These are phyloP conservation scores for Synergus itoensis DNA, from an alignment of 2,888 invertebrate genomes.

Conservation along the genomic window DNA sequence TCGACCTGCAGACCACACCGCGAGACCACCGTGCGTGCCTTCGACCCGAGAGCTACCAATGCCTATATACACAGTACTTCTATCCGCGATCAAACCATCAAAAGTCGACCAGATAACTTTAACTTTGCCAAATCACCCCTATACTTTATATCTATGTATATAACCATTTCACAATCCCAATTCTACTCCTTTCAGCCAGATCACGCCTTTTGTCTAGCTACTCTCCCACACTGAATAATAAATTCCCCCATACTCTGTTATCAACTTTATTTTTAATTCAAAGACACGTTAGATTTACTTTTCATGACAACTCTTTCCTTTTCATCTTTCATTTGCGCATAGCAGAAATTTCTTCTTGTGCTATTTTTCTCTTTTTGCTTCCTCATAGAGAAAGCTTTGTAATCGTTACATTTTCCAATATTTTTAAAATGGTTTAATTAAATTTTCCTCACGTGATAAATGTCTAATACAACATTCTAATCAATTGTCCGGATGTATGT, in stretches of 20 bases:
- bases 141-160: background rate
- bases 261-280: background rate
- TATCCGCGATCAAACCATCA: constrained; percentile 33
- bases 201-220: constrained; percentile 29
- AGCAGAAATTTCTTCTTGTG: too few relatives aligned
- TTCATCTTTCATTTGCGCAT: too few relatives aligned
- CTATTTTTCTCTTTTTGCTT: too few relatives aligned
- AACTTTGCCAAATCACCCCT: constrained; percentile 34
- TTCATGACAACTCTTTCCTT: too few relatives aligned
- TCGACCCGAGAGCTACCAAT: constrained; percentile 49
- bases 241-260: constrained; percentile 10
- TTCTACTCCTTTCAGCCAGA: background rate
- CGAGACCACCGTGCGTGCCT: constrained; percentile 75
- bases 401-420: too few relatives aligned
- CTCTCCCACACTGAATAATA: constrained; percentile 5
- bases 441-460: too few relatives aligned
- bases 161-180: background rate
- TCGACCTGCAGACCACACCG: constrained; percentile 74
- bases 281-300: background rate
- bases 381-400: too few relatives aligned
- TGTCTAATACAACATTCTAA: too few relatives aligned
- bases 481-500: too few relatives aligned
- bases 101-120: constrained; percentile 23
- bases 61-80: constrained; percentile 17
- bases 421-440: too few relatives aligned